Conservation (phyloP, 2,888 invertebrate genomes). For the Acanthoscelides obtectus region DNA sequence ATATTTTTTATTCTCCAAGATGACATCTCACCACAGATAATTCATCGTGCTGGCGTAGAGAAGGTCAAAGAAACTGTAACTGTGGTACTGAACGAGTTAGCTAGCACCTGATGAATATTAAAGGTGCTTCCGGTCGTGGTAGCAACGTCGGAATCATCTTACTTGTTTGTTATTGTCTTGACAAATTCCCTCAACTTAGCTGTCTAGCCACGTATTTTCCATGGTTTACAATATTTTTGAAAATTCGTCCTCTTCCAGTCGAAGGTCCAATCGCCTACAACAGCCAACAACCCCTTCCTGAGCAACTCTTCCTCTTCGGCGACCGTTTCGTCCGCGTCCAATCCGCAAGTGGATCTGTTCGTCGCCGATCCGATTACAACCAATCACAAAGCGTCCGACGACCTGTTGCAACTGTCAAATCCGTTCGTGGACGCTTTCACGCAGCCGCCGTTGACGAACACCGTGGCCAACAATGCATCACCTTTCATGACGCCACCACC, state of each 20-base stretch:
- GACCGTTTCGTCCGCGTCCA: constrained; percentile 28
- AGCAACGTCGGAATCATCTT: too few relatives aligned
- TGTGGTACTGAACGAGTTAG: too few relatives aligned
- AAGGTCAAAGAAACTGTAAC: too few relatives aligned
- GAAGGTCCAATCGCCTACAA: constrained; percentile 68
- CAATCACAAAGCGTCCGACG: constrained; percentile 71
- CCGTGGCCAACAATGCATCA: constrained; percentile 7
- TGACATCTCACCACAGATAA: too few relatives aligned
- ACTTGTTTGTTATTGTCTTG: too few relatives aligned
- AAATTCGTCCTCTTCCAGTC: constrained; percentile 50
- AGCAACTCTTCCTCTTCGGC: constrained; percentile 44
- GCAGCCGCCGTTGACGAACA: constrained; percentile 12
- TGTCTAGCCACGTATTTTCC: too few relatives aligned
- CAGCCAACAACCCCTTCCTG: constrained; percentile 81
- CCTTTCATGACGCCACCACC: constrained; percentile 22
- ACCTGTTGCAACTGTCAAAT: constrained; percentile 82
- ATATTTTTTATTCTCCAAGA: too few relatives aligned
- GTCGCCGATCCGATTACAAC: constrained; percentile 53
- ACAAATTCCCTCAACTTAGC: too few relatives aligned
- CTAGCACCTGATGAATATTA: too few relatives aligned
- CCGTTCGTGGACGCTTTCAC: constrained; percentile 76
- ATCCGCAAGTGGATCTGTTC: constrained; percentile 65
- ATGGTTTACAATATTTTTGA: too few relatives aligned
- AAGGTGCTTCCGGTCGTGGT: too few relatives aligned
- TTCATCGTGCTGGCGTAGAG: too few relatives aligned